Conservation (phyloP, 2,797 vertebrate genomes). For the Podargus strigoides region DNA sequence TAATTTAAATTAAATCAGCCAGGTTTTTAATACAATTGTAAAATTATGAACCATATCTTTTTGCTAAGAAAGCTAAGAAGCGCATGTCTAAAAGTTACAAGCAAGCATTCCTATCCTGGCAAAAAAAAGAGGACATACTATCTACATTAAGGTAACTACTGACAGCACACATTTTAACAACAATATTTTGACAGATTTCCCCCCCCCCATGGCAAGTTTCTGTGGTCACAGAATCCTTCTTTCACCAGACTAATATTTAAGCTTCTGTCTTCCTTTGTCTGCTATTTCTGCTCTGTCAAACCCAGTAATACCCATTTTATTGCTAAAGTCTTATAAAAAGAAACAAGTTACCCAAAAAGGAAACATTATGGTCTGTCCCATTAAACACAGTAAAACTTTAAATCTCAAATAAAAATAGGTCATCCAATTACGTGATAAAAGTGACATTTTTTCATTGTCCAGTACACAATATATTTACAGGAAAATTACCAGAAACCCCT, state of each 20-base stretch:
- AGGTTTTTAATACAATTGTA: neutral
- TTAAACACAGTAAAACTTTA: slow-evolving; percentile 79
- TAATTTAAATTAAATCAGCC: neutral
- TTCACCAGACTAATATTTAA: neutral
- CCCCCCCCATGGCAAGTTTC: neutral
- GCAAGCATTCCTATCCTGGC: neutral
- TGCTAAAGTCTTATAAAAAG: slow-evolving; percentile 68
- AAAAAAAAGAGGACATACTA: neutral
- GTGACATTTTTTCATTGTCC: slow-evolving; percentile 73
- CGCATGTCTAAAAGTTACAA: neutral
- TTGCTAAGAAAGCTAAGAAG: neutral
- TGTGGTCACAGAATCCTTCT: neutral
- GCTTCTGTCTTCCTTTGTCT: slow-evolving; percentile 48
- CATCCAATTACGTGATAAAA: slow-evolving; percentile 79
- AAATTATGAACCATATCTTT: neutral
- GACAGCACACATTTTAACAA: neutral
- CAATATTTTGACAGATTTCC: neutral
- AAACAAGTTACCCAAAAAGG: slow-evolving; percentile 75
- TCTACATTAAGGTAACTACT: neutral
- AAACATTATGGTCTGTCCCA: slow-evolving; percentile 82
- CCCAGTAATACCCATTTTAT: slow-evolving; percentile 56
- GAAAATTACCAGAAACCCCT: slow-evolving; percentile 75
- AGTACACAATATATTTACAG: slow-evolving; percentile 76
- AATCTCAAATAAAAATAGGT: slow-evolving; percentile 83
- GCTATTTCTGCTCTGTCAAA: slow-evolving; percentile 66